Conservation (phyloP, 2,797 vertebrate species). For the Trachurus trachurus region DNA sequence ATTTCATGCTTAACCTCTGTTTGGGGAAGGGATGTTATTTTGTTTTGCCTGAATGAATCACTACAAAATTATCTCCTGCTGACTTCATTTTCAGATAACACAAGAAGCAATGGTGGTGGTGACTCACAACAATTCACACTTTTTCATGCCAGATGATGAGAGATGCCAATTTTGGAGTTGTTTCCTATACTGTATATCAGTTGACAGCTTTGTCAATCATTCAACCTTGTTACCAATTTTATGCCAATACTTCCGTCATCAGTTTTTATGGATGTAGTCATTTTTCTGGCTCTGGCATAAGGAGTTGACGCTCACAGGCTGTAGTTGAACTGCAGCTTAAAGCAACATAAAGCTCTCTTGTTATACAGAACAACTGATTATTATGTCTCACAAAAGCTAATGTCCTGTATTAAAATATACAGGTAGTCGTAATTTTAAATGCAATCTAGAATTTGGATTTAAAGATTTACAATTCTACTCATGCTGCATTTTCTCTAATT, state of each 20-base stretch:
- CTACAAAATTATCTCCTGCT: not conserved
- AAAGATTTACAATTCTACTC: slow-evolving; percentile 6
- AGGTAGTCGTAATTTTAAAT: not conserved
- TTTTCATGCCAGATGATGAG: not conserved
- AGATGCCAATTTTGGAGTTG: not conserved
- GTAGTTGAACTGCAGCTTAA: not conserved
- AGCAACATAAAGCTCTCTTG: not conserved
- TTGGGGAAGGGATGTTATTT: not conserved
- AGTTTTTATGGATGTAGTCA: not conserved
- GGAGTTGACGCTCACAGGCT: not conserved
- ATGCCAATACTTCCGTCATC: not conserved
- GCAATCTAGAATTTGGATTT: not conserved
- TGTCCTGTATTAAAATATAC: not conserved
- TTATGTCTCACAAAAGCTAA: not conserved
- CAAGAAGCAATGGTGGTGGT: not conserved
- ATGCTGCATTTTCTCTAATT: slow-evolving; percentile 12
- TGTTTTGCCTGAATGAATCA: slow-evolving; percentile 15
- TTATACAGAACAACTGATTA: not conserved
- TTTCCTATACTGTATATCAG: not conserved
- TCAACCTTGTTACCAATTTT: not conserved
- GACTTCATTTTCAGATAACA: not conserved
- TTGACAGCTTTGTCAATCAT: not conserved
- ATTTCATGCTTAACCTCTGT: slow-evolving; percentile 9
- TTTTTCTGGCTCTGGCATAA: not conserved
- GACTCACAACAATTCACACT: not conserved